phyloP scores from a whole-genome alignment of 2,797 vertebrate species.

The Monodelphis domestica region DNA sequence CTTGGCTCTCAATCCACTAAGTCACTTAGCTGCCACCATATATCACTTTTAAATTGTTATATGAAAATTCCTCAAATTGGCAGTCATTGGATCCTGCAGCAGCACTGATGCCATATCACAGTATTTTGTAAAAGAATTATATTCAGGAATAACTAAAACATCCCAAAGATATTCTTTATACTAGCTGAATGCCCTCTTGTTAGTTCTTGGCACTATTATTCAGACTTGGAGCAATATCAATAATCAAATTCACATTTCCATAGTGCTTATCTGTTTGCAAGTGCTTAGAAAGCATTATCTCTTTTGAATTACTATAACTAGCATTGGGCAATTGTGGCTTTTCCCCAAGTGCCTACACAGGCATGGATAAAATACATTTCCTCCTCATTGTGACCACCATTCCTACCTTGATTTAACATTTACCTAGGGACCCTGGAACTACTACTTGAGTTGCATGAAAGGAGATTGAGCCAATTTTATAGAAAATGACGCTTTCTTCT shows the following conservation, averaged over 20 bases:
- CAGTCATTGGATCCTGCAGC: slow-evolving; percentile 2
- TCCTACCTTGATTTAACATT: neutral
- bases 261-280: neutral
- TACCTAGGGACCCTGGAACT: neutral
- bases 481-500: neutral
- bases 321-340: neutral
- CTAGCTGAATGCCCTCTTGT: slow-evolving; percentile 2
- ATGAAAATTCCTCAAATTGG: slow-evolving; percentile 45
- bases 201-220: slow-evolving; percentile 45
- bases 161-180: slow-evolving; percentile 47
- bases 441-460: neutral
- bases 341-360: neutral
- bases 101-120: slow-evolving; percentile 20
- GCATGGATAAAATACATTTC: neutral
- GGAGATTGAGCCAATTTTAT: neutral
- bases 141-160: slow-evolving; percentile 49
- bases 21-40: too few relatives aligned
- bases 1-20: too few relatives aligned
- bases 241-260: neutral
- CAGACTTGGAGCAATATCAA: neutral
- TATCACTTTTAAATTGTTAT: slow-evolving; percentile 49
- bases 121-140: slow-evolving; percentile 18
- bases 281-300: neutral
- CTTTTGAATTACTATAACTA: neutral
- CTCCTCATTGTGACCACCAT: neutral